Percentiles rank a stretch among this genome's conserved stretches.
Conservation (phyloP, 2,113 vertebrate genomes). For the Taxidea taxus region DNA sequence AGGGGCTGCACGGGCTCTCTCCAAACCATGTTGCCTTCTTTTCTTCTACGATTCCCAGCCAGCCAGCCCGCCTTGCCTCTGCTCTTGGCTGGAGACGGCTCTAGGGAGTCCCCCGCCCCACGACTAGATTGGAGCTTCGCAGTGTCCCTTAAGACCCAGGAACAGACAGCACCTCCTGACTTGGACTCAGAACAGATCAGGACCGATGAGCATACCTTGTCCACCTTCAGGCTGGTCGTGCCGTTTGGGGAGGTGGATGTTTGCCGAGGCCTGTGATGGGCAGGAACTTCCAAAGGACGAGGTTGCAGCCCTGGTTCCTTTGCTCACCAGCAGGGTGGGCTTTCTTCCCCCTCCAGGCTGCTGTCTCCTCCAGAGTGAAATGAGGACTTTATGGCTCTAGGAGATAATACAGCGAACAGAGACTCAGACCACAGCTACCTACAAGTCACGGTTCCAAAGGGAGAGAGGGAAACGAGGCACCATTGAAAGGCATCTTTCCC, state of each 20-base stretch:
- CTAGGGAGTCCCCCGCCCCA: background rate
- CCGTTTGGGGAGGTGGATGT: background rate
- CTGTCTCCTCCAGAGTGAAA: background rate
- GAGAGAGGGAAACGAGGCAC: background rate
- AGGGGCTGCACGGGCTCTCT: background rate
- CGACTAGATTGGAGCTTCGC: background rate
- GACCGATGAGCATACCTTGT: background rate
- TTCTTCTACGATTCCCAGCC: fast-evolving
- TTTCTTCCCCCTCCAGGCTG: background rate
- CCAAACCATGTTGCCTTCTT: background rate
- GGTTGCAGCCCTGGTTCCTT: background rate
- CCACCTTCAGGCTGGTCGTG: too few species aligned
- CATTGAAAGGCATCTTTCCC: background rate
- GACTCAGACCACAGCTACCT: background rate
- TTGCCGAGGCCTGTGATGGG: background rate
- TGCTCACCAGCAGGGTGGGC: background rate
- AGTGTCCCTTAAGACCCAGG: background rate
- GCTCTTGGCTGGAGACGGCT: background rate
- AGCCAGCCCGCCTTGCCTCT: background rate
- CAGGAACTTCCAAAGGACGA: background rate
- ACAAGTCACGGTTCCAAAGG: background rate
- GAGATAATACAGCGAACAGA: background rate
- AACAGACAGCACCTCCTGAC: background rate
- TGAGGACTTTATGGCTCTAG: background rate
- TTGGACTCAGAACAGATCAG: background rate